These are phyloP conservation scores for Labrus mixtus DNA, from an alignment of 2,113 vertebrate genomes.

Conservation along the genomic window DNA sequence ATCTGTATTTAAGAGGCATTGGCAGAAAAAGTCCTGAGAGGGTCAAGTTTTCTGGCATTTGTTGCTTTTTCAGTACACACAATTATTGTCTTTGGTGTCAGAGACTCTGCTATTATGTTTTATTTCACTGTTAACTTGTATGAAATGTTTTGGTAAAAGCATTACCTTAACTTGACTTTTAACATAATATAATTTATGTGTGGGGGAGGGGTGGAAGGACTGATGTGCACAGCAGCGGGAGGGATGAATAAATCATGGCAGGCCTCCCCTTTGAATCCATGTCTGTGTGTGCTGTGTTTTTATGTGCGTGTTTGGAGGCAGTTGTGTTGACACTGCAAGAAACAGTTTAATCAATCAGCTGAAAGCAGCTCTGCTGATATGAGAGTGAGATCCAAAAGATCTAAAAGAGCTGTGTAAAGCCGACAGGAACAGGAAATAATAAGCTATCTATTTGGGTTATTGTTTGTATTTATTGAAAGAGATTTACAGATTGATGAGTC, in stretches of 20 bases:
- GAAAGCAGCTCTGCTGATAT: conserved; percentile 29
- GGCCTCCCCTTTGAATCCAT: conserved; percentile 59
- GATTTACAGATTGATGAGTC: background rate
- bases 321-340: conserved; percentile 28
- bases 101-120: background rate
- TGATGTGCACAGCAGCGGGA: conserved; percentile 19
- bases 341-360: conserved; percentile 67
- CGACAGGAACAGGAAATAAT: conserved; percentile 59
- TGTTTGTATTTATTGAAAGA: conserved; percentile 39
- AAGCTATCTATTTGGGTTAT: conserved; percentile 3
- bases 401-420: background rate
- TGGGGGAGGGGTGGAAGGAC: conserved; percentile 57
- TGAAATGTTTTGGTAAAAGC: background rate
- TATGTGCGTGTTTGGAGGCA: background rate
- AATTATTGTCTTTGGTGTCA: background rate
- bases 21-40: conserved; percentile 14
- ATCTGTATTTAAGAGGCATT: background rate
- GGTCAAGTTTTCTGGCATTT: background rate
- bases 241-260: conserved; percentile 76
- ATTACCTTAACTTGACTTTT: conserved; percentile 7
- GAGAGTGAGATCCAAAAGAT: conserved; percentile 5
- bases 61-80: background rate
- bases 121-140: background rate
- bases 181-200: conserved; percentile 21
- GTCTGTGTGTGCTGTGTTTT: background rate